Base-by-base conservation (phyloP, 1,140 invertebrate genomes). In the Cherax destructor region DNA sequence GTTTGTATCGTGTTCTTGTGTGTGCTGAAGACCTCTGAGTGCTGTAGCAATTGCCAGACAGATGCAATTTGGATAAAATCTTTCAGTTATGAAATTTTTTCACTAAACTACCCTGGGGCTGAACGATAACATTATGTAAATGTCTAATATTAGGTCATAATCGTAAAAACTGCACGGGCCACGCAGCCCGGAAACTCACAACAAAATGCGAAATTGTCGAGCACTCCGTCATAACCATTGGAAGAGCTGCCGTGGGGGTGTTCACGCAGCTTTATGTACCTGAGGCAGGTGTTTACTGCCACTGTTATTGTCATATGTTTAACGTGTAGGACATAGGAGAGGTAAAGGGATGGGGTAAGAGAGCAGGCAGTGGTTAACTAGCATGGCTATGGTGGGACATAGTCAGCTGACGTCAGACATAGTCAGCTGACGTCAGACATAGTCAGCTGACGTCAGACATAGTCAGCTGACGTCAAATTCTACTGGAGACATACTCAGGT, bases 71-170 rank as follows among this genome's bases (percentile, higher is more conserved):
- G 61, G 61, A 13, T 65, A 65, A 65, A 65, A 16, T 21, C 21
- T 65, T 18, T 18, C 13, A 21, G 61, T 65, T 65, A 65, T 65
- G 61, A 65, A 65, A 65, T 18, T 65, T 21, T 11, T 65, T 16
- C 61, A 16, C 61, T 65, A 65, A 65, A 65, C 61, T 65, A 56
- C 52, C 61, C 61, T 65, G 61, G 16, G 3, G 18, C 61, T 65
- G 61, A 65, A 65, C 61, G 61, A 65, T 65, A 65, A 65, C 61
- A 21, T 65, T 65, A 65, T 65, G 61, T 65, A 65, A 65, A 65
- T 65, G 61, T 65, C 61, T 65, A 18, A 65, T 65, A 65, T 65
- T 13, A 21, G 61, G 61, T 1, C 7, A 21, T 65, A 65, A 65
- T 18, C 61, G 21, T 65, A 65, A 65, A 65, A 65, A 56, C 52